Base-by-base conservation (phyloP, 2,113 vertebrate genomes). In the Eidolon helvum region DNA sequence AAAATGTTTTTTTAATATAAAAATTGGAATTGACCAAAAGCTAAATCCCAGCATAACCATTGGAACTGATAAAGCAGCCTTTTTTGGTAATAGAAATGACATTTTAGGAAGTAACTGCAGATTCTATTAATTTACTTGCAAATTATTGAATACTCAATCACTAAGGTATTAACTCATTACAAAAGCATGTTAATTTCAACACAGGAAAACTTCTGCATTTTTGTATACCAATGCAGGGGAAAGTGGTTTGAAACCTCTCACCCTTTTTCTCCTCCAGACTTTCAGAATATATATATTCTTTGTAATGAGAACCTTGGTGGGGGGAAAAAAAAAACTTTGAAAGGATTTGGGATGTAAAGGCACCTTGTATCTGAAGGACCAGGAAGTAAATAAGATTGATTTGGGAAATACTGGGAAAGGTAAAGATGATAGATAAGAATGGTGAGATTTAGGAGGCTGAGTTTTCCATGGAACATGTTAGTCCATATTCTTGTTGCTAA, bases 141-240 rank as follows among this genome's bases (percentile, higher is more conserved):
- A 28, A 80, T 86, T 93, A 63, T 79, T 94, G 66, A 78, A 65
- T 91, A 77, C 24, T 59, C 30, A 63, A 33, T 92, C 16, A 69
- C 45, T 95, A 90, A 92, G 57, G 40, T 96, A 28, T 94, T 92
- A 83, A 83, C 50, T 88, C 40, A 79, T 87, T 94, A 91, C 24
- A 83, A 63, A 95, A 96, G 45, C 66, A 85, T 96, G 40, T 78
- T 91, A 48, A 87, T 91, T 97, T 96, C 33, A 97, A 79, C 77
- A 89, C 11, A 86, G 48, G 87, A 85, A 93, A 77, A 83, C 35
- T 77, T 59, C 21, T 43, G 59, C 24, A 59, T n/a, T 69, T 92
- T 91, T 82, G 35, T 94, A 71, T 94, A 59, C 43, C 69, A 19
- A 80, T 80, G 11, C 4, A 35, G 30, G 53, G 57, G 26, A 78